Conservation (phyloP, 2,797 vertebrate genomes). For the Lates japonicus region DNA sequence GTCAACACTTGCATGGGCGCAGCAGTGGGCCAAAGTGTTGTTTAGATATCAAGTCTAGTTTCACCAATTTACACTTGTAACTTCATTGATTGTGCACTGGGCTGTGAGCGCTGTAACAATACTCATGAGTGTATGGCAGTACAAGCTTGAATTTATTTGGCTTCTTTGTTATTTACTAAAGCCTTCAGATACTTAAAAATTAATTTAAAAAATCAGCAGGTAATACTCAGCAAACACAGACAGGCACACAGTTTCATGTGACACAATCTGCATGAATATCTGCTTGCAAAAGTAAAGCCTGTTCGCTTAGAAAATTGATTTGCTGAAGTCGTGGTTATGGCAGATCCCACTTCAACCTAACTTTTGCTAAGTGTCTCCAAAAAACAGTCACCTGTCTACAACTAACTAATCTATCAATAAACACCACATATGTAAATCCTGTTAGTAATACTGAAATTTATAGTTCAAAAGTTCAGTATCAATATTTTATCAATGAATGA, state of each 20-base stretch:
- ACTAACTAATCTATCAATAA: neutral
- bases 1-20: accelerated
- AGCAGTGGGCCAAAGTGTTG: neutral
- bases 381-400: neutral
- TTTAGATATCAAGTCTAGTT: neutral
- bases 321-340: too few relatives aligned
- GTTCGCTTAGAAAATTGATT: too few relatives aligned
- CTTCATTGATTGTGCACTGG: neutral
- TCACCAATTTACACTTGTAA: neutral
- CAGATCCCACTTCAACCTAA: neutral
- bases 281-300: neutral
- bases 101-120: neutral
- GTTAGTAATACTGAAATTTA: neutral
- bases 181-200: neutral
- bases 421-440: neutral
- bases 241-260: neutral
- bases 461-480: neutral
- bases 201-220: neutral
- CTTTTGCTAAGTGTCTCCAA: neutral
- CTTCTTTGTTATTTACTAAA: neutral
- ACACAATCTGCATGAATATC: neutral
- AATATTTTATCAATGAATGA: neutral
- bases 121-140: neutral
- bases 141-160: neutral
- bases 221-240: neutral